Evolutionary conservation across 2,113 vertebrate species (phyloP).

Genomic region (Girardinichthys multiradiatus): DNA sequence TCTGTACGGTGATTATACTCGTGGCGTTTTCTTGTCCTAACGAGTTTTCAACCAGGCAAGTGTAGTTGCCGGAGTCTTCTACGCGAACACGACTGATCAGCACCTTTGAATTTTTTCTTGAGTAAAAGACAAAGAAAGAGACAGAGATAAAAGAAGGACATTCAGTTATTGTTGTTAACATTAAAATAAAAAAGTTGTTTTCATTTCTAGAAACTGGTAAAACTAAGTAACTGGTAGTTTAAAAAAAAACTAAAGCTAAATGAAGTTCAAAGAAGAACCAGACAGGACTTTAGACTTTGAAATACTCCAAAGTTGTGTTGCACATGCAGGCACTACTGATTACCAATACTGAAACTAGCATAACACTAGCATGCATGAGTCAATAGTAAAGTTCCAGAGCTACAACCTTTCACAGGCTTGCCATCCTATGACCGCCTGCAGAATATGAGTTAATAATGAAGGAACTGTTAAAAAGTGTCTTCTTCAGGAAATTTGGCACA

Average conservation of each 20-base stretch:
- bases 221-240: neutral
- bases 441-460: no score
- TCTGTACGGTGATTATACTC: constrained; percentile 91
- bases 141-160: constrained; percentile 15
- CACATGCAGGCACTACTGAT: no score
- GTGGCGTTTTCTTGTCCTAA: constrained; percentile 90
- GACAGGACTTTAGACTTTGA: neutral
- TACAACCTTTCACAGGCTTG: no score
- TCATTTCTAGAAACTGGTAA: constrained; percentile 4
- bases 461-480: no score
- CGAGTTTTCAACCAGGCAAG: constrained; percentile 94
- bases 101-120: constrained; percentile 97
- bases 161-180: neutral
- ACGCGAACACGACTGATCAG: constrained; percentile 93
- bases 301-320: neutral
- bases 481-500: no score
- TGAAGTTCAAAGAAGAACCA: neutral
- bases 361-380: no score
- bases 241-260: neutral
- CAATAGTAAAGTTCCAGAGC: no score
- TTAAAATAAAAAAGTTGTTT: constrained; percentile 2
- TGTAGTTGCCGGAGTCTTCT: constrained; percentile 95
- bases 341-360: no score
- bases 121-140: constrained; percentile 1
- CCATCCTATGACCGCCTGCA: no score